Evolutionary conservation across 2,113 vertebrate species (phyloP), one percentile per base, ranked within the genome.

Genomic region (Ramphastos sulfuratus): DNA sequence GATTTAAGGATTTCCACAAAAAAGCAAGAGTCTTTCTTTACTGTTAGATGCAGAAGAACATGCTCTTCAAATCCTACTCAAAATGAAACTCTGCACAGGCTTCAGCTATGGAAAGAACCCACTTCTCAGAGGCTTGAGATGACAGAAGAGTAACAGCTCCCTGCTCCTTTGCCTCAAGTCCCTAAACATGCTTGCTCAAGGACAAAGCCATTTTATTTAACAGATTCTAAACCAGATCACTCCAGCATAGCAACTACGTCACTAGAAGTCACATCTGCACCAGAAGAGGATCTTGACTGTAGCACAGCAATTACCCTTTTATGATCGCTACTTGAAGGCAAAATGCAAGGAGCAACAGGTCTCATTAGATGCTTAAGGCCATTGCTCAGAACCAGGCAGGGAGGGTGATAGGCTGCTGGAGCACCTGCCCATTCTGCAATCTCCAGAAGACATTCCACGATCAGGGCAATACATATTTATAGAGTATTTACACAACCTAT

Each of bases 21-120:
- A 88, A 75, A 85, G 63, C 50, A 92, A 33, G 2, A 70, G 60
- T 35, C 67, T 11, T 58, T 64, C 64, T 13, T 63, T 76, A 60
- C 46, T 48, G 18, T 17, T 14, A 3, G 27, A 70, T 35, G 74
- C 58, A 69, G 75, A 89, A 77, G 27, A 73, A 63, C 31, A 66
- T 25, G 30, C 70, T 77, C 60, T 87, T 92, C 72, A 91, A 70
- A 50, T 58, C 12, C 33, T 75, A 96, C 90, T 96, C 90, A 95
- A 82, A 96, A 65, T 39, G 85, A 96, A 96, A 96, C 93, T 78
- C 15, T 31, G 54, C 65, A 84, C 35, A 85, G 77, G 58, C 61
- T 94, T 78, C 80, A 91, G 66, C 69, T 89, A 80, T 54, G 91
- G 87, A 85, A 96, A 93, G 82, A 96, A 91, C 82, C 78, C 85